Evolutionary conservation across 2,113 vertebrate species (phyloP), one percentile per base, ranked within the genome.

Genomic region (Lagopus leucura): DNA sequence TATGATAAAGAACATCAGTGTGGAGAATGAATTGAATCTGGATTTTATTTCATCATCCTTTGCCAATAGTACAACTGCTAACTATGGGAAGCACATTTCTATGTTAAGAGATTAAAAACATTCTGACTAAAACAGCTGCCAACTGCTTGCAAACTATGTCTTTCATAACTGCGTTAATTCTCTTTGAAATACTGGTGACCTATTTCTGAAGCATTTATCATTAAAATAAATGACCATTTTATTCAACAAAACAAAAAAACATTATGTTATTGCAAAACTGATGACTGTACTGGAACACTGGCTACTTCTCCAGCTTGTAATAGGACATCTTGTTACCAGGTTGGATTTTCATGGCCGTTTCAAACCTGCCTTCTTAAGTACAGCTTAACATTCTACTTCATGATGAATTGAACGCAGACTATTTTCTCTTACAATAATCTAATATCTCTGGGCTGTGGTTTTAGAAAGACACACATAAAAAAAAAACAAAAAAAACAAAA

Each of bases 81-180:
- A 95, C 65, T 48, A 86, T 73, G 66, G 66, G 77, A 96, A 96
- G 81, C 63, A 81, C 65, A 83, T 93, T 95, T 83, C 61, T 78
- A 14, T 40, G 61, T 20, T 95, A 73, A 55, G 65, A 96, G 86
- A 92, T 90, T 93, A 88, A 96, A 94, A 96, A 65, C 57, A 82
- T 73, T 82, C 54, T 79, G 92, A 94, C 34, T 21, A 92, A 94
- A 93, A 87, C 92, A 93, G 48, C 94, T 84, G 89, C 48, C 83
- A 82, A 27, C 4, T 27, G 72, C 32, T 93, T 89, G 61, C 81
- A 93, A 86, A 90, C 92, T 73, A 78, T 30, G 24, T 75, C 57
- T 92, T 92, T 86, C 77, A 75, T 75, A 96, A 84, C 73, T 65
- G 15, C 4, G 11, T 10, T 84, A 93, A 80, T 90, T 93, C 61